Evolutionary conservation across 2,888 invertebrate species (phyloP).

Genomic region (Tupiocoris notatus): DNA sequence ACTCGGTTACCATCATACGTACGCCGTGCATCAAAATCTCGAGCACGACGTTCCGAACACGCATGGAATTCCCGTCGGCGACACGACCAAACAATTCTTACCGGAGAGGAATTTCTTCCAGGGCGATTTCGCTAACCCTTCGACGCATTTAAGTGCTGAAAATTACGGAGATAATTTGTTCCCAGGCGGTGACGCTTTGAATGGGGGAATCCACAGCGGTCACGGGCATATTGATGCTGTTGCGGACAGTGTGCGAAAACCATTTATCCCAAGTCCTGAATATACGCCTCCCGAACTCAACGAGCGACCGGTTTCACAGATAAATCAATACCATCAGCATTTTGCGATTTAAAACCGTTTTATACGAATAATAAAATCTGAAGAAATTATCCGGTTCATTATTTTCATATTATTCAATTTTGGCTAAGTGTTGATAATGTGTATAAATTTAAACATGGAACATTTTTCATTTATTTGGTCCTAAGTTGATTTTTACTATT

Average conservation of each 20-base stretch:
- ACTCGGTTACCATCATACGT: background rate
- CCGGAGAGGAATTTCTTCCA: background rate
- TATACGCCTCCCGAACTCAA: constrained; percentile 28
- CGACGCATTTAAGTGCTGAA: background rate
- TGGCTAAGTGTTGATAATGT: too few relatives aligned
- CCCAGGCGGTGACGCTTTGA: background rate
- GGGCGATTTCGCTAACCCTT: background rate
- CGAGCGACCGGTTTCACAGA: background rate
- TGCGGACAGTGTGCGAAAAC: too few relatives aligned
- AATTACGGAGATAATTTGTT: background rate
- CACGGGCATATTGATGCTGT: background rate
- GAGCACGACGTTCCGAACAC: background rate
- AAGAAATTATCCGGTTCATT: too few relatives aligned
- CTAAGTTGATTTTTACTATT: too few relatives aligned
- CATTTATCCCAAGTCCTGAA: constrained; percentile 25
- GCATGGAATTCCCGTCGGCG: background rate
- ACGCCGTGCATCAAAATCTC: constrained; percentile 5
- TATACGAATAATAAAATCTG: too few relatives aligned
- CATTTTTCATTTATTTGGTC: too few relatives aligned
- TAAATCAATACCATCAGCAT: background rate
- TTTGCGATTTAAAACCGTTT: too few relatives aligned
- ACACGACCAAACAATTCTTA: background rate
- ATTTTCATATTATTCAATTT: too few relatives aligned
- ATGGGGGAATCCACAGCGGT: background rate
- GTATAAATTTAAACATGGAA: too few relatives aligned